A percentile compares a stretch with the other conserved stretches of the same genome.
phyloP scores from a whole-genome alignment of 1,140 invertebrate species.

The Triops longicaudatus region DNA sequence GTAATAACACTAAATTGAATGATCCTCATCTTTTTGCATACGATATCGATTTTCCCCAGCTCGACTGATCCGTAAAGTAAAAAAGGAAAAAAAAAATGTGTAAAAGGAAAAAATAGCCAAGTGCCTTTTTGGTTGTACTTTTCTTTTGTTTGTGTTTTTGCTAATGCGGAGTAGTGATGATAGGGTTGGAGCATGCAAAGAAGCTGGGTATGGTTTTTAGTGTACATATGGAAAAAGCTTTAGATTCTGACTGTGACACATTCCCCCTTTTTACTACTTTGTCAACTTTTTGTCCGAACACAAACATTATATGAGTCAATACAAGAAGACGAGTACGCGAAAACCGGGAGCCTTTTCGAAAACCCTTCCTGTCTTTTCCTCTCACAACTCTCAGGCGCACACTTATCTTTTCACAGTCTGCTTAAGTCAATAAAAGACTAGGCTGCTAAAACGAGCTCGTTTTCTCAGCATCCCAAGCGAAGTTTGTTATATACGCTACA shows the following conservation, averaged over 20 bases:
- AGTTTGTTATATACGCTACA: background rate
- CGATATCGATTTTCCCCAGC: background rate
- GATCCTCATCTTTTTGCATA: background rate
- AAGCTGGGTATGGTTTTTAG: background rate
- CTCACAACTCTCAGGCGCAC: background rate
- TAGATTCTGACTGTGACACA: background rate
- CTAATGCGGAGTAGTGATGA: background rate
- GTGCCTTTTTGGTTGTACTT: background rate
- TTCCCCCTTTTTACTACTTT: background rate
- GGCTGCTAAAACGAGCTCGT: no score
- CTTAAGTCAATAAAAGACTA: no score
- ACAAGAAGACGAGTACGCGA: background rate
- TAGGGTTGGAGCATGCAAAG: background rate
- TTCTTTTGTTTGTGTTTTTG: background rate
- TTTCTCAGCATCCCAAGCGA: no score
- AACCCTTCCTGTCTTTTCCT: background rate
- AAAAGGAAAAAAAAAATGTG: background rate
- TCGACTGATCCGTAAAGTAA: background rate
- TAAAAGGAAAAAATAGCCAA: background rate
- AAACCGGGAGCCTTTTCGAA: background rate
- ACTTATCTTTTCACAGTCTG: no score
- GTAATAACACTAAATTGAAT: background rate
- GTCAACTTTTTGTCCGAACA: background rate
- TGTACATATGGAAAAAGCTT: constrained; percentile 7
- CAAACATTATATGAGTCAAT: constrained; percentile 13